Evolutionary conservation across 2,888 invertebrate species (phyloP), one percentile per base, ranked within the genome.

Genomic region (Pogonocherus hispidulus): DNA sequence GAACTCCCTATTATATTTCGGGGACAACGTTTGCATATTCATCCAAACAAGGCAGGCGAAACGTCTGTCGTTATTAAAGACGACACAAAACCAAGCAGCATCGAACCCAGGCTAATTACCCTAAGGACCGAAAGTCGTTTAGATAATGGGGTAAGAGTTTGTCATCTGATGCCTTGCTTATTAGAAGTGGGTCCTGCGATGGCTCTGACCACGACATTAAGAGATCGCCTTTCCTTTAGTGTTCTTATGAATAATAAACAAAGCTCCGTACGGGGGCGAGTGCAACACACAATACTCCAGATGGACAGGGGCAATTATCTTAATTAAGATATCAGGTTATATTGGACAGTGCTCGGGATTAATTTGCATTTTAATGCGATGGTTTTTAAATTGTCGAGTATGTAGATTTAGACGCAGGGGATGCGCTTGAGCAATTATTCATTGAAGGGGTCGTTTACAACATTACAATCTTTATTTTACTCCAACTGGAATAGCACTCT

Each of bases 151-250:
- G 73, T 71, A 76, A 76, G 77, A 80, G 76, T 78, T 75, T 78
- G 80, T 79, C 80, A 80, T 73, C 72, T 71, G 79, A 78, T 74
- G 66, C 72, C 65, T 52, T 35, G 70, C 69, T 73, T 73, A 75
- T 75, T 75, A 73, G 72, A 56, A 68, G 49, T 47, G 71, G 70
- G 60, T 70, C 70, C 70, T n/a, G n/a, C 68, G 66, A 55, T 19
- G 71, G 59, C 59, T 71, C 72, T 78, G 79, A 79, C 80, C 78
- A 74, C 77, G 78, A 80, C 78, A 77, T 81, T 80, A 82, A 78
- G 78, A 81, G 79, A 81, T 81, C 81, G 79, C 74, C 79, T 81
- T 81, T 79, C 81, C 78, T 77, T 77, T 78, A 70, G 74, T 65
- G 75, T 76, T 73, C 74, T 76, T 74, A 75, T 79, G 80, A 79